A percentile compares a stretch with the other conserved stretches of the same genome.
These are phyloP conservation scores for Lepidurus packardi DNA, from an alignment of 1,140 invertebrate species.

Conservation along the genomic window DNA sequence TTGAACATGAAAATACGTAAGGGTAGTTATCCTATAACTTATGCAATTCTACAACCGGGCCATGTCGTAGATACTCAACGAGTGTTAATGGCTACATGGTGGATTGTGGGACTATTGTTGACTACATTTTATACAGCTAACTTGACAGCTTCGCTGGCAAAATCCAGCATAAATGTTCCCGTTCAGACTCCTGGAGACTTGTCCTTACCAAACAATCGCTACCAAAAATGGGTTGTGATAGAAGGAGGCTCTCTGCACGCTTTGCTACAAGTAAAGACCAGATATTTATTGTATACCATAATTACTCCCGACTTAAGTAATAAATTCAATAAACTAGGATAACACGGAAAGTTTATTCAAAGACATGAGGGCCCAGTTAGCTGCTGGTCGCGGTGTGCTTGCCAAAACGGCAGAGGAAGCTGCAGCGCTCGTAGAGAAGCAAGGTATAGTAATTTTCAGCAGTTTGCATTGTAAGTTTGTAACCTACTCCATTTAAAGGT, in stretches of 20 bases:
- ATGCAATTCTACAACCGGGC: constrained; percentile 24
- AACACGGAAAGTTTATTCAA: constrained; percentile 37
- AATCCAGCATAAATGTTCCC: constrained; percentile 72
- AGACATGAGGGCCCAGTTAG: constrained; percentile 38
- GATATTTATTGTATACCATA: constrained; percentile 6
- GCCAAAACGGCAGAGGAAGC: constrained; percentile 36
- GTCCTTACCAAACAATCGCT: constrained; percentile 34
- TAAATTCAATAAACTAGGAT: constrained; percentile 23
- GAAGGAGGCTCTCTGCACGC: constrained; percentile 37
- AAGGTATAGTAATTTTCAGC: not conserved
- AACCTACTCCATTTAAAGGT: not conserved
- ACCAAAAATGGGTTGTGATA: constrained; percentile 38
- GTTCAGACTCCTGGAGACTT: constrained; percentile 26
- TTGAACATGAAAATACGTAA: constrained; percentile 35
- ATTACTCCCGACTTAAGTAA: constrained; percentile 34
- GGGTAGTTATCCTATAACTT: not conserved
- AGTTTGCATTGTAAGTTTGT: not conserved
- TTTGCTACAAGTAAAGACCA: constrained; percentile 35
- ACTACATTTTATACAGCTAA: constrained; percentile 90
- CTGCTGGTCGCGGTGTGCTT: constrained; percentile 39
- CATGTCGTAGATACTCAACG: constrained; percentile 62
- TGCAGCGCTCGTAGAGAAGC: constrained; percentile 1
- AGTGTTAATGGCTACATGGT: constrained; percentile 81
- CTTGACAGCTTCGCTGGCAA: constrained; percentile 77
- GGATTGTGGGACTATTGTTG: constrained; percentile 79